Base-by-base conservation (phyloP, 2,797 vertebrate genomes). In the Cetoscarus ocellatus region DNA sequence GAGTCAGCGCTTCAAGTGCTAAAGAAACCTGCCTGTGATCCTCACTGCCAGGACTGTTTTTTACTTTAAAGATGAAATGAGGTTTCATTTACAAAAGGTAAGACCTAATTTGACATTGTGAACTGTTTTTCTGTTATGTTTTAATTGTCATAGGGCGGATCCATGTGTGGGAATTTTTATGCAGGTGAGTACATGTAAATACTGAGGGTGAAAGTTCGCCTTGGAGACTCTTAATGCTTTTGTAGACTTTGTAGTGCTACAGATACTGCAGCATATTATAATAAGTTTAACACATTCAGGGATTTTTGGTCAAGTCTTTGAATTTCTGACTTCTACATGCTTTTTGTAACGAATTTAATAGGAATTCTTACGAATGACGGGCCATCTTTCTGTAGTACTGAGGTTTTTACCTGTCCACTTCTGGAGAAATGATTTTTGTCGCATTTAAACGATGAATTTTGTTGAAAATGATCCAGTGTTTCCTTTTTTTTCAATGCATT, bases 41-140 rank as follows among this genome's bases (percentile, higher is more conserved):
- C 13, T 40, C 11, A 3, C 14, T 54, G 11, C 62, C 14, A 12
- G 47, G 42, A 58, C 4, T 51, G 14, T 72, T 68, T 67, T 11
- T 68, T 67, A 8, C 6, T 17, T 54, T 17, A 9, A 38, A 65
- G 19, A 72, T 76, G 76, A 70, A 83, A 72, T 88, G 59, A 82
- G 17, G 1, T 1, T 35, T 34, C 49, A 34, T 65, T 14, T 13
- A 67, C 5, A 4, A 17, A 70, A 78, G 86, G 89, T 93, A 49
- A 88, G 86, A 6, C 19, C 51, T 63, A 3, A 61, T 79, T 69
- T 66, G 6, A 39, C 15, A 3, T 45, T 61, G 48, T 19, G 0
- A 67, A 3, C n/a, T 15, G 15, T 51, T 57, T 62, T 12, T 62
- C 42, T 76, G 36, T 17, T 35, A 1, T 4, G 5, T 27, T 71